A percentile compares a stretch with the other conserved stretches of the same genome.
Conservation (phyloP, 2,797 vertebrate genomes). For the Smutsia gigantea region DNA sequence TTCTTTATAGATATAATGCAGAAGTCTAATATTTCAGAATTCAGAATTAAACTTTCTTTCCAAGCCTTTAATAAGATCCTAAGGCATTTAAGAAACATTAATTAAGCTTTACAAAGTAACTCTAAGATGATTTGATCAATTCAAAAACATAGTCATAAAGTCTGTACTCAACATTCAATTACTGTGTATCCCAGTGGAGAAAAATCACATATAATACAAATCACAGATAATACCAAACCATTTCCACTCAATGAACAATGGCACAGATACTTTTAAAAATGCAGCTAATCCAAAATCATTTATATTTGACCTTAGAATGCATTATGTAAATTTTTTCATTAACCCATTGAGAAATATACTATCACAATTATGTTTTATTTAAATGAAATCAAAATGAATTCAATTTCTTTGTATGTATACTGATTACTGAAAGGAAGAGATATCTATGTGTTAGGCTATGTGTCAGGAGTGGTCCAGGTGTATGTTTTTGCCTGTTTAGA, state of each 20-base stretch:
- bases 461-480: background rate
- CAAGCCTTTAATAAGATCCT: slow-evolving; percentile 54
- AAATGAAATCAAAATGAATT: slow-evolving; percentile 19
- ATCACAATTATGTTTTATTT: slow-evolving; percentile 12
- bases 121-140: slow-evolving; percentile 63
- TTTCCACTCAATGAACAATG: slow-evolving; percentile 22
- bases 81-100: slow-evolving; percentile 58
- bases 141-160: slow-evolving; percentile 51
- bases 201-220: slow-evolving; percentile 24
- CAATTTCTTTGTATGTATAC: background rate
- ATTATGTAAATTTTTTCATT: background rate
- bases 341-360: slow-evolving; percentile 17
- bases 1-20: slow-evolving; percentile 50
- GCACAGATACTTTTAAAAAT: slow-evolving; percentile 29
- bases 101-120: slow-evolving; percentile 68
- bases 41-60: slow-evolving; percentile 60
- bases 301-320: slow-evolving; percentile 47
- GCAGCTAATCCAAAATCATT: slow-evolving; percentile 1
- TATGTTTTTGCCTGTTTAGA: background rate
- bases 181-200: background rate
- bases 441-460: background rate
- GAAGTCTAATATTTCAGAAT: background rate
- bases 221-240: background rate
- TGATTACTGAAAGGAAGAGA: background rate
- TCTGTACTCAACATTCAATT: slow-evolving; percentile 63